phyloP scores from a whole-genome alignment of 2,888 invertebrate species.

The Dryobota labecula region DNA sequence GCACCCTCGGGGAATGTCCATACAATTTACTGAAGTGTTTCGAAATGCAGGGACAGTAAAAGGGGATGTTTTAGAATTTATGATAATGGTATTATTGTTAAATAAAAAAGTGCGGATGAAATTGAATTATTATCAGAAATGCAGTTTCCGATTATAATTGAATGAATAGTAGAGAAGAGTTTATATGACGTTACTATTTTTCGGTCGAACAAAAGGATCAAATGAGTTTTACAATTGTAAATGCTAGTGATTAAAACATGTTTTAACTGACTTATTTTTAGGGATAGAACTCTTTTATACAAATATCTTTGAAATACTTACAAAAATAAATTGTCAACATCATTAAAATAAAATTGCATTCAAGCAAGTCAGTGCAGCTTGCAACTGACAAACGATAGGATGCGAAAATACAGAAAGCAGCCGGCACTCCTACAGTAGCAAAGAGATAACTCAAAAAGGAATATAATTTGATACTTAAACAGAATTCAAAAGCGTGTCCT shows the following conservation, averaged over 20 bases:
- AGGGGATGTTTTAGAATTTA: conserved; percentile 41
- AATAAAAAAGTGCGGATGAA: conserved; percentile 24
- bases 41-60: conserved; percentile 31
- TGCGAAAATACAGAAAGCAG: conserved; percentile 35
- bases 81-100: conserved; percentile 32
- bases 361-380: conserved; percentile 22
- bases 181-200: not conserved
- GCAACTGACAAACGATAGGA: conserved; percentile 10
- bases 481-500: conserved; percentile 59
- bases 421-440: conserved; percentile 43
- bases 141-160: not conserved
- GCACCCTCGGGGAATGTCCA: conserved; percentile 52
- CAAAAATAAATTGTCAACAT: not conserved
- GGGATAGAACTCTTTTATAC: not conserved
- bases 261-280: not conserved
- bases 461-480: conserved; percentile 59
- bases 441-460: conserved; percentile 62
- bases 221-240: not conserved
- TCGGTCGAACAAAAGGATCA: not conserved
- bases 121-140: conserved; percentile 19
- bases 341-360: conserved; percentile 24
- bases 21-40: conserved; percentile 55
- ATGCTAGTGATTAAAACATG: not conserved
- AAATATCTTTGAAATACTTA: not conserved
- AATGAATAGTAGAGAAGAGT: conserved; percentile 2